A percentile compares a stretch with the other conserved stretches of the same genome.
These are phyloP conservation scores for Aromia moschata DNA, from an alignment of 2,888 invertebrate genomes.

Conservation along the genomic window DNA sequence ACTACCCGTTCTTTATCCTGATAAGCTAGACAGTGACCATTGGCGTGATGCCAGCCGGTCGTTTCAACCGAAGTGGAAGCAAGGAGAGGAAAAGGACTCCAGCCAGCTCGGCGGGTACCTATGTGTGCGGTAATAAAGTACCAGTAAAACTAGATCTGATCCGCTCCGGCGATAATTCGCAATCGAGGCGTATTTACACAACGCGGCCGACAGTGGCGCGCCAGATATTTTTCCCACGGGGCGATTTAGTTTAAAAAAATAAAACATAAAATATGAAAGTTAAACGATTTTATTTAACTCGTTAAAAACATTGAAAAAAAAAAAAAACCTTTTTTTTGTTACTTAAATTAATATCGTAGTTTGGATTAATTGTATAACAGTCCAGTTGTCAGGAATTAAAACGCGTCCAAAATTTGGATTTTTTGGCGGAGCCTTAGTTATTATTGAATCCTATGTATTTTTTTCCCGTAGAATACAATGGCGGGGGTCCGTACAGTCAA, in stretches of 20 bases:
- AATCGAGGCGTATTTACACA: neutral
- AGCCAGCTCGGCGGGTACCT: neutral
- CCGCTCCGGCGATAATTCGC: slow-evolving; percentile 32
- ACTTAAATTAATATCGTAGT: too few relatives aligned
- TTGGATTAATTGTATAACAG: too few relatives aligned
- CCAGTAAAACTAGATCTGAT: slow-evolving; percentile 32
- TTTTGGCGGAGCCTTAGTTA: too few relatives aligned
- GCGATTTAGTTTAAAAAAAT: too few relatives aligned
- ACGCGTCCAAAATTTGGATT: too few relatives aligned
- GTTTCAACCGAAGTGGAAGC: neutral
- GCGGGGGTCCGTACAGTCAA: too few relatives aligned
- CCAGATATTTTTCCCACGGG: neutral
- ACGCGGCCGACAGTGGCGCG: neutral
- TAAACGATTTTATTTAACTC: neutral
- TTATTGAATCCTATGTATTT: too few relatives aligned
- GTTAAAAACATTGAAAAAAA: too few relatives aligned
- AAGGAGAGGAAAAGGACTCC: neutral
- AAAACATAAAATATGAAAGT: neutral
- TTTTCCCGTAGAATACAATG: too few relatives aligned
- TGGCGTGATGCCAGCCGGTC: neutral
- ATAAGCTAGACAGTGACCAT: neutral
- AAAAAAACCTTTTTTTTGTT: too few relatives aligned
- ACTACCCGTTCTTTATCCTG: neutral
- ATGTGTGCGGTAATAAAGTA: slow-evolving; percentile 29
- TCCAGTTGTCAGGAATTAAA: too few relatives aligned